phyloP scores from a whole-genome alignment of 2,113 vertebrate species.

The Chaetura pelagica region DNA sequence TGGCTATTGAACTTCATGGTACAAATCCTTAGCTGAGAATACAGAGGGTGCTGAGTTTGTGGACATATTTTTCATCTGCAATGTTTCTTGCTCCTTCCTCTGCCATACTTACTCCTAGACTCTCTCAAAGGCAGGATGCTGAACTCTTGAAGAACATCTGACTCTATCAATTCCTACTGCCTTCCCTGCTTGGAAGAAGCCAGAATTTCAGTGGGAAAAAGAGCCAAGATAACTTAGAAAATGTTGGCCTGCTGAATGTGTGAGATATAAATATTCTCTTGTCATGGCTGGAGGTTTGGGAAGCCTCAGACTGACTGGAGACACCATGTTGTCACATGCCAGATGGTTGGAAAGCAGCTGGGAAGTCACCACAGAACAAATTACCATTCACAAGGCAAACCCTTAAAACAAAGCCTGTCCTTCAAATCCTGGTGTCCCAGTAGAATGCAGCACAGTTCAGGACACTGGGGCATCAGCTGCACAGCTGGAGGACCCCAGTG shows the following conservation, averaged over 20 bases:
- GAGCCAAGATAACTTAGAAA: constrained; percentile 18
- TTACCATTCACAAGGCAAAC: background rate
- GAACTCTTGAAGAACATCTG: background rate
- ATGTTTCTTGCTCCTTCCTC: background rate
- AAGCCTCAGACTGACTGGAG: constrained; percentile 39
- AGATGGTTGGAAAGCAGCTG: constrained; percentile 4
- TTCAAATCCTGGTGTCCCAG: constrained; percentile 3
- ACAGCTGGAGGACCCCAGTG: fast-evolving
- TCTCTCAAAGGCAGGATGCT: background rate
- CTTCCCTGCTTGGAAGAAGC: background rate
- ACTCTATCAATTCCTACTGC: background rate
- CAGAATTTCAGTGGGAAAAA: background rate
- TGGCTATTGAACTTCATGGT: background rate
- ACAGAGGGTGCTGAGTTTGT: background rate
- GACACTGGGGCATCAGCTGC: background rate
- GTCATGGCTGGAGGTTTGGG: background rate
- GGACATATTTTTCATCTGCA: background rate
- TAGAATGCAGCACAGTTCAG: background rate
- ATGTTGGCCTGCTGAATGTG: background rate
- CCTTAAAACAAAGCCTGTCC: constrained; percentile 7
- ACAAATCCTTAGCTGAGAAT: background rate
- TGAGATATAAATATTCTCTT: constrained; percentile 52
- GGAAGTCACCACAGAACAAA: constrained; percentile 9
- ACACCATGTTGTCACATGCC: background rate
- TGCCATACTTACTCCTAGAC: background rate